phyloP scores from a whole-genome alignment of 2,113 vertebrate species.

The Atractosteus spatula region DNA sequence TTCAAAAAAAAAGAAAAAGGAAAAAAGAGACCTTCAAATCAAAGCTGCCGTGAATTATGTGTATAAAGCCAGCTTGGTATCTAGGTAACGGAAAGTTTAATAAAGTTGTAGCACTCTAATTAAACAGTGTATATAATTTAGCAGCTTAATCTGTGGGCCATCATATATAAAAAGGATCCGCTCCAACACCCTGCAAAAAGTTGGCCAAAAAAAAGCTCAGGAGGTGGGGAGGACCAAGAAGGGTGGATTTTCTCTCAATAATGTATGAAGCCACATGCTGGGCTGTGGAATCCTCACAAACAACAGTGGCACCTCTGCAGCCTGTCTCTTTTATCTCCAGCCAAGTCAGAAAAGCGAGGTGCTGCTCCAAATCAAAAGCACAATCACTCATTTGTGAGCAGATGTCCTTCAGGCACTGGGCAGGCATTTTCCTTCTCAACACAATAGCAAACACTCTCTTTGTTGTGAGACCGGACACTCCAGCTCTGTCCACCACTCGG shows the following conservation, averaged over 20 bases:
- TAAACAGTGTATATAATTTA: constrained; percentile 68
- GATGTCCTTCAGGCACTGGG: constrained; percentile 58
- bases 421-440: constrained; percentile 37
- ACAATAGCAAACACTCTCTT: constrained; percentile 51
- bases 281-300: constrained; percentile 47
- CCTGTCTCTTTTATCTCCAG: constrained; percentile 65
- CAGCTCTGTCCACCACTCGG: background rate
- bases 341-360: constrained; percentile 50
- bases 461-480: constrained; percentile 42
- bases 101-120: constrained; percentile 64
- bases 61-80: constrained; percentile 38
- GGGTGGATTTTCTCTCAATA: constrained; percentile 58
- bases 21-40: constrained; percentile 29
- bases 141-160: constrained; percentile 51
- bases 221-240: constrained; percentile 26
- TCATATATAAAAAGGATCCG: constrained; percentile 45
- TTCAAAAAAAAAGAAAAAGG: background rate
- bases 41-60: constrained; percentile 35
- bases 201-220: constrained; percentile 46
- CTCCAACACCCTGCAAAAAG: constrained; percentile 53
- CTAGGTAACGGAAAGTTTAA: constrained; percentile 67
- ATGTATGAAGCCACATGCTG: constrained; percentile 54
- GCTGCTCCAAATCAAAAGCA: constrained; percentile 60
- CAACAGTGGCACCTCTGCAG: constrained; percentile 37
- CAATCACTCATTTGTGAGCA: constrained; percentile 64